Conservation (phyloP, 1,140 invertebrate species). For the Bombus consobrinus region DNA sequence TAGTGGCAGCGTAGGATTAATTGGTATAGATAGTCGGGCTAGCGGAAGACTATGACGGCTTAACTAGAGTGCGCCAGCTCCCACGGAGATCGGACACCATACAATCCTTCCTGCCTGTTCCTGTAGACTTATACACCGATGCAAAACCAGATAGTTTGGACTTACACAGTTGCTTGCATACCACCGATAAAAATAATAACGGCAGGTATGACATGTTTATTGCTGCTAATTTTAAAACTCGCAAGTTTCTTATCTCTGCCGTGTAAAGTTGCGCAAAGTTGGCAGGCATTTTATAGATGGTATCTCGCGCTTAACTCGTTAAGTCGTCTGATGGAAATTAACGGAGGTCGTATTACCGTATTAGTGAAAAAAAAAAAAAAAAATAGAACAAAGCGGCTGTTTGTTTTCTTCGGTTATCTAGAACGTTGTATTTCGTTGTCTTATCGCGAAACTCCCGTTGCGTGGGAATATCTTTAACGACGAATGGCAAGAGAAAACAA, state of each 20-base stretch:
- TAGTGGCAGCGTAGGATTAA: conserved; percentile 45
- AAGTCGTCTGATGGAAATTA: conserved; percentile 1
- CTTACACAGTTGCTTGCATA: background rate
- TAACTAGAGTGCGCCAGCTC: conserved; percentile 67
- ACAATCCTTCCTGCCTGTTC: conserved; percentile 55
- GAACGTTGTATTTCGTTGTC: too few species aligned
- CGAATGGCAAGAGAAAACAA: background rate
- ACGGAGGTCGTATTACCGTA: background rate
- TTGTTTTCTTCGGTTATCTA: conserved; percentile 13
- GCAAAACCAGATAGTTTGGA: conserved; percentile 33
- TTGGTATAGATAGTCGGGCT: conserved; percentile 56
- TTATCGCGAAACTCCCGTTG: background rate
- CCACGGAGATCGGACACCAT: conserved; percentile 70
- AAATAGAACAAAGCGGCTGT: conserved; percentile 26
- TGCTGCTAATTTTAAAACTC: conserved; percentile 13
- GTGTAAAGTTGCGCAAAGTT: conserved; percentile 1
- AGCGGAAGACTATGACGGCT: conserved; percentile 64
- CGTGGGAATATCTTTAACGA: background rate
- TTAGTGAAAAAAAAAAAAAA: background rate
- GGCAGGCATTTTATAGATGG: background rate
- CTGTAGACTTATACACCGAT: conserved; percentile 51
- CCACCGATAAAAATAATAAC: conserved; percentile 41
- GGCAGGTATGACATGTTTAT: conserved; percentile 26
- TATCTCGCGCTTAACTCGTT: too few species aligned
- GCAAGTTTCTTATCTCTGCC: background rate